These are phyloP conservation scores for Callyntrura guangdongensis DNA, from an alignment of 2,888 invertebrate genomes.

Conservation along the genomic window DNA sequence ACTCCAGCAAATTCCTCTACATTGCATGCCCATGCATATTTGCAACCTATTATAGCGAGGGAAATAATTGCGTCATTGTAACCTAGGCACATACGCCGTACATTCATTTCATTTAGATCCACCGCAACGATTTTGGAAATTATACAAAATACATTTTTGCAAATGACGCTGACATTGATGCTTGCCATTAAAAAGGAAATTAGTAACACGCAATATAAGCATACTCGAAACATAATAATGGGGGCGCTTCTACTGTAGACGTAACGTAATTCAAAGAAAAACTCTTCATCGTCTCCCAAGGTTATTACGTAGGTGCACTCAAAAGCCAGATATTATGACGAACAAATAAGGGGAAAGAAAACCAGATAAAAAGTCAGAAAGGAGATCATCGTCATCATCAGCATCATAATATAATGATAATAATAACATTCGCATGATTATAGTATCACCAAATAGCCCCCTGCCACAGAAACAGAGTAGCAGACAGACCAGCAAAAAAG, in stretches of 20 bases:
- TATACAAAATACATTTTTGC: neutral
- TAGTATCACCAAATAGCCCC: neutral
- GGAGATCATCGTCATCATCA: conserved; percentile 48
- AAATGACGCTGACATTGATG: conserved; percentile 27
- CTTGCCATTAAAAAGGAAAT: neutral
- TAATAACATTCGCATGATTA: conserved; percentile 44
- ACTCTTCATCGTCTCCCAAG: conserved; percentile 31
- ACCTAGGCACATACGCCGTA: neutral
- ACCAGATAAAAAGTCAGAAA: conserved; percentile 14
- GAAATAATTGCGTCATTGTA: neutral
- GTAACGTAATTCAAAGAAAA: neutral
- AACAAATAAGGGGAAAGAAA: conserved; percentile 40
- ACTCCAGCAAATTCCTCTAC: neutral
- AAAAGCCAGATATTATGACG: conserved; percentile 16
- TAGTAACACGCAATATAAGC: neutral
- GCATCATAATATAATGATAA: conserved; percentile 46
- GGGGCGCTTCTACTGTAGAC: neutral
- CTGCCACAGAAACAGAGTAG: conserved; percentile 4
- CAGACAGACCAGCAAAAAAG: neutral
- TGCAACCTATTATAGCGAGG: neutral
- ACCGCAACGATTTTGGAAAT: conserved; percentile 3
- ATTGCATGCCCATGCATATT: neutral
- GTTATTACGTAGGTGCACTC: conserved; percentile 32
- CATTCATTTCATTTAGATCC: neutral
- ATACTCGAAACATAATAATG: neutral